Evolutionary conservation across 2,797 vertebrate species (phyloP).

Genomic region (Sebastes jordani): DNA sequence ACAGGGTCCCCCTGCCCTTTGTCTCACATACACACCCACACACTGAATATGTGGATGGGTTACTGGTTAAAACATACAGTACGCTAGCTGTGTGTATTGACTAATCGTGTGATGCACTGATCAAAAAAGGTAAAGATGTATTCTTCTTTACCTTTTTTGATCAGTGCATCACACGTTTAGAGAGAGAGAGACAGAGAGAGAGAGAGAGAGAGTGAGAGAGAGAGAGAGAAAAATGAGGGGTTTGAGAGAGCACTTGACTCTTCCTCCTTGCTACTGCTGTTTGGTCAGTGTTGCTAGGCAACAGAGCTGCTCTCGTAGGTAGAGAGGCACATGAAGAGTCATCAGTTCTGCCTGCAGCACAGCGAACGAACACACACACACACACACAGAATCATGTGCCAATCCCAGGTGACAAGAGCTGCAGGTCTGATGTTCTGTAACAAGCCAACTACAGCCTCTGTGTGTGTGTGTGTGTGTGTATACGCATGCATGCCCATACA

Average conservation of each 20-base stretch:
- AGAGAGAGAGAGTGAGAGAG: constrained; percentile 5
- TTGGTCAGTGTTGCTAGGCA: constrained; percentile 84
- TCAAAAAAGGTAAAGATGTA: constrained; percentile 43
- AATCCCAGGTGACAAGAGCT: constrained; percentile 75
- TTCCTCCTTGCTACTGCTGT: constrained; percentile 78
- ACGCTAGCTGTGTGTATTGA: constrained; percentile 32
- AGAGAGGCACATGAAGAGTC: constrained; percentile 82
- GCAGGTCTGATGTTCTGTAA: constrained; percentile 65
- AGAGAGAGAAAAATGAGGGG: constrained; percentile 58
- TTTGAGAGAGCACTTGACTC: constrained; percentile 82
- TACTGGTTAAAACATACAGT: constrained; percentile 40
- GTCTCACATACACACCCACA: constrained; percentile 37
- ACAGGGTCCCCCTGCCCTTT: constrained; percentile 14
- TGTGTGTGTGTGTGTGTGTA: background rate
- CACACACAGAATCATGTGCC: background rate
- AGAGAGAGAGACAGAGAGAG: background rate
- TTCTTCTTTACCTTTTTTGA: too few relatives aligned
- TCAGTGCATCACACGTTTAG: too few relatives aligned
- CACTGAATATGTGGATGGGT: constrained; percentile 6
- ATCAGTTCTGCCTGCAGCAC: constrained; percentile 79
- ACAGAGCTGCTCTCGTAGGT: constrained; percentile 81
- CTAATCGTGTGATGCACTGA: constrained; percentile 59
- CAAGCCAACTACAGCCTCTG: constrained; percentile 53
- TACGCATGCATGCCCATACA: constrained; percentile 3
- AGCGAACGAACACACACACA: constrained; percentile 41